Conservation (phyloP, 2,797 vertebrate species). For the Triplophysa yarkandensis region DNA sequence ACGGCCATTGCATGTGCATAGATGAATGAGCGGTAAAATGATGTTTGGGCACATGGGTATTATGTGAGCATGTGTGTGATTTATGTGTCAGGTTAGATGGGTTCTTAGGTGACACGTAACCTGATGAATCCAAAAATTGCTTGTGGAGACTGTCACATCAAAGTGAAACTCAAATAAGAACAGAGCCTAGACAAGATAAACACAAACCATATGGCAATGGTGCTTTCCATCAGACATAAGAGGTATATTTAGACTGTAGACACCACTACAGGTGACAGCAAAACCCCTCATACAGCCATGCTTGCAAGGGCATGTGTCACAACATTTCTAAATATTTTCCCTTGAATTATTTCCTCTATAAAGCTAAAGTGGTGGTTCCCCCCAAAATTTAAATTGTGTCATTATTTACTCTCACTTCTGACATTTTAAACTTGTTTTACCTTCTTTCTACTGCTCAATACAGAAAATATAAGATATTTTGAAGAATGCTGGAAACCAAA, state of each 20-base stretch:
- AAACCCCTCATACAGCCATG: background rate
- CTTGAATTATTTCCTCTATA: background rate
- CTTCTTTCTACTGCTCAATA: no score
- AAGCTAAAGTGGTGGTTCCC: no score
- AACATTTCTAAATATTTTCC: background rate
- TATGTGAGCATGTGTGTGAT: background rate
- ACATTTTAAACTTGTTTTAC: no score
- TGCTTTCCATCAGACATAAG: conserved; percentile 31
- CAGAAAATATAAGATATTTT: no score
- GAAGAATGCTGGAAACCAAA: no score
- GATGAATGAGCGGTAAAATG: background rate
- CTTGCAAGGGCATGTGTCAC: background rate
- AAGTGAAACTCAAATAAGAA: conserved; percentile 31
- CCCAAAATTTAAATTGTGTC: no score
- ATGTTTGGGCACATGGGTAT: conserved; percentile 9
- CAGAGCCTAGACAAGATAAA: conserved; percentile 31
- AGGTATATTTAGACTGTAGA: conserved; percentile 14
- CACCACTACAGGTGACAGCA: background rate
- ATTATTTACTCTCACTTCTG: no score
- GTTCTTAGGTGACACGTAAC: conserved; percentile 58
- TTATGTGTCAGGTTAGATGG: conserved; percentile 46
- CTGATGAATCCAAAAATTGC: conserved; percentile 23
- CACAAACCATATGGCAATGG: conserved; percentile 51
- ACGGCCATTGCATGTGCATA: background rate
- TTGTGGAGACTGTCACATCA: conserved; percentile 45